phyloP scores from a whole-genome alignment of 2,888 invertebrate species.

The Cephus rjabovi region DNA sequence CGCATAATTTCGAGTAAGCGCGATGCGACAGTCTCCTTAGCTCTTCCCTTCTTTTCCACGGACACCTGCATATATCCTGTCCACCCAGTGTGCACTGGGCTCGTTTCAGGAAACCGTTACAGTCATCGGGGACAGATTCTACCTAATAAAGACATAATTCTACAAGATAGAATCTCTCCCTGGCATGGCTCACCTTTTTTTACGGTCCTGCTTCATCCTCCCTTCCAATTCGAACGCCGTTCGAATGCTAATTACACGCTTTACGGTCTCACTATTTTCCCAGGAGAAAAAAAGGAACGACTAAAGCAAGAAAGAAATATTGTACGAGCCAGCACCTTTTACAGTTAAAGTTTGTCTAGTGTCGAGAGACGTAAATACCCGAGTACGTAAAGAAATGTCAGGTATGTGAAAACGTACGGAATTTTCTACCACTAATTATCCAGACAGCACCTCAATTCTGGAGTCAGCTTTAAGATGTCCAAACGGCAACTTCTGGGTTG shows the following conservation, averaged over 20 bases:
- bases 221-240: conserved; percentile 25
- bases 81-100: neutral
- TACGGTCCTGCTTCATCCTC: conserved; percentile 11
- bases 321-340: neutral
- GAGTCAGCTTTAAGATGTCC: neutral
- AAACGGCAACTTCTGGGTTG: neutral
- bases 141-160: conserved; percentile 61
- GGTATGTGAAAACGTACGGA: neutral
- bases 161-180: conserved; percentile 52
- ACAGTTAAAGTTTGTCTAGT: neutral
- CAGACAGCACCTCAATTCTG: neutral
- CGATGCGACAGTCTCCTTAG: conserved; percentile 7
- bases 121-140: conserved; percentile 50
- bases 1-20: conserved; percentile 16
- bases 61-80: conserved; percentile 41
- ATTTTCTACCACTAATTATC: neutral
- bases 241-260: conserved; percentile 17
- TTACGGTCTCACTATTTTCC: conserved; percentile 25
- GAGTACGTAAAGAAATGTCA: neutral
- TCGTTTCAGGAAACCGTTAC: conserved; percentile 47
- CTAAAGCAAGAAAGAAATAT: neutral
- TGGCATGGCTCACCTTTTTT: conserved; percentile 2
- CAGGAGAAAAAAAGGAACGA: conserved; percentile 25
- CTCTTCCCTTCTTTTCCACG: conserved; percentile 15
- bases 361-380: neutral